These are phyloP conservation scores for Lota lota DNA, from an alignment of 2,113 vertebrate species.

Conservation along the genomic window DNA sequence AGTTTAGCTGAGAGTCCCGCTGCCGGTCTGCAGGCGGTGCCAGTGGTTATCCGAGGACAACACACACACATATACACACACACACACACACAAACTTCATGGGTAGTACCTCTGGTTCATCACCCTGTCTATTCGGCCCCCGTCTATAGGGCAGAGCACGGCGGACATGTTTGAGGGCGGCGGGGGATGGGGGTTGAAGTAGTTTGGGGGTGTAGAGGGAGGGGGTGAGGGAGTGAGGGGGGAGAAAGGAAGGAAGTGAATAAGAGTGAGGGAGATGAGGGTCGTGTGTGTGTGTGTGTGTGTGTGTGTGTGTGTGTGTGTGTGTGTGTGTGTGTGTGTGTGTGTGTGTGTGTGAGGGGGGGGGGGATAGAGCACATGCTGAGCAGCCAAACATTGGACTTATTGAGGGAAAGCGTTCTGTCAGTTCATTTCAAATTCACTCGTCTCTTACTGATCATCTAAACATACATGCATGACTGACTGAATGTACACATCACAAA, in stretches of 20 bases:
- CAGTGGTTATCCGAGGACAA: conserved; percentile 38
- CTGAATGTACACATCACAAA: too few species aligned
- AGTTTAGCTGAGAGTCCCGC: conserved; percentile 27
- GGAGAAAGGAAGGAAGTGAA: conserved; percentile 71
- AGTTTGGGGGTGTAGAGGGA: conserved; percentile 62
- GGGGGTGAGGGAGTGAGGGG: conserved; percentile 56
- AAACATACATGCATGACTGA: too few species aligned
- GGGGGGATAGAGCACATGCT: conserved; percentile 72
- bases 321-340: too few species aligned
- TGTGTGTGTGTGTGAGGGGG: conserved; percentile 22
- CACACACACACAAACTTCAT: conserved; percentile 17
- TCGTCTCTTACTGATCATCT: too few species aligned
- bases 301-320: too few species aligned
- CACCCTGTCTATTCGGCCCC: conserved; percentile 37
- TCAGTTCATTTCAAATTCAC: not conserved
- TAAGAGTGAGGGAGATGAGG: conserved; percentile 62
- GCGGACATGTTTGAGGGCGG: conserved; percentile 59
- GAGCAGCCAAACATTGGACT: conserved; percentile 75
- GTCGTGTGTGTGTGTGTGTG: too few species aligned
- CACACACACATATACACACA: conserved; percentile 41
- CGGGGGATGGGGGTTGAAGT: conserved; percentile 59
- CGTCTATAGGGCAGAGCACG: conserved; percentile 38
- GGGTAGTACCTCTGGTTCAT: conserved; percentile 41
- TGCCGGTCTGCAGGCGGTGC: conserved; percentile 57
- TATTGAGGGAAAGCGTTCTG: conserved; percentile 69